Evolutionary conservation across 92 coral and sea anemone genomes (phyloP), one percentile per base, ranked within the genome.

Genomic region (Pocillopora grandis): DNA sequence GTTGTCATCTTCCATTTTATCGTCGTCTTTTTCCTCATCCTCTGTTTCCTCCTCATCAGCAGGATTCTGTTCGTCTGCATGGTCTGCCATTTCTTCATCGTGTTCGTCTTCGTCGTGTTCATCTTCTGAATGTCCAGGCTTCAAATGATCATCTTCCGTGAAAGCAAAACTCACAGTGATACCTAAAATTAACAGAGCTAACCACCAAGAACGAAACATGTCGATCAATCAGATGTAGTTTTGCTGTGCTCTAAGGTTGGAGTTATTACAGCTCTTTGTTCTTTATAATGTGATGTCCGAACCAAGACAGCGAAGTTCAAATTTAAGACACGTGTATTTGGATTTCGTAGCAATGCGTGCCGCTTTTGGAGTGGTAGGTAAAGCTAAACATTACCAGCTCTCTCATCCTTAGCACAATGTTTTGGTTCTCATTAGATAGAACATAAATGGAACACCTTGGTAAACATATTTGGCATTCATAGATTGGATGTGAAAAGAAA

Each of bases 21-120:
- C 90, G 10, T 92, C 93, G 21, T 72, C 86, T 27, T 84, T 85
- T 15, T 86, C 85, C 2, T 87, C 89, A 12, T 89, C 76, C 21
- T 84, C 89, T 17, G 90, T 85, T 15, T 92, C 79, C 17, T 88
- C 88, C 1, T 83, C 81, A 42, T 76, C 70, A 52, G 88, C 85
- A 13, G 88, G 73, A 49, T 92, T 77, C 7, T 87, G 81, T 15
- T 87, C 93, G 16, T 92, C 81, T 8, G 85, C 76, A 9, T 83
- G 78, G 9, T 86, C 88, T 31, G 86, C 88, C 9, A 83, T 55
- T 8, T 88, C 87, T 36, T 86, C 83, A 52, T 87, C 89, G 78
- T 88, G 79, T 66, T 79, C 83, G 2, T 88, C 87, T 36, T 86
- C 83, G 36, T 87, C 89, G 78, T 88, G 79, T 66, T 79, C 83